These are phyloP conservation scores for Glossosoma conforme DNA, from an alignment of 1,140 invertebrate genomes.

Conservation along the genomic window DNA sequence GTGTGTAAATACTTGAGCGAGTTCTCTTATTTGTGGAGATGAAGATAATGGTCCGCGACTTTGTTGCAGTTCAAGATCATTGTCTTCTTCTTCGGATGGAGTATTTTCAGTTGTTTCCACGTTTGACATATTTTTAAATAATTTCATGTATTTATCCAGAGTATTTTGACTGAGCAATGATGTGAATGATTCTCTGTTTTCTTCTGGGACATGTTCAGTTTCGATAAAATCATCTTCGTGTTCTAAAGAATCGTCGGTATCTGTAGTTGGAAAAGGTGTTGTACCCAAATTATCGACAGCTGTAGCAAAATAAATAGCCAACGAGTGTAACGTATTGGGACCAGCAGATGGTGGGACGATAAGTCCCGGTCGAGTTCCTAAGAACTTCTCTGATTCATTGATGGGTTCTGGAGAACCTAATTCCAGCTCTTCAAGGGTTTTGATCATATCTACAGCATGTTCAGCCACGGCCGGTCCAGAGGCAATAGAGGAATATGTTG, in stretches of 20 bases:
- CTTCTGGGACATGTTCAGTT: slow-evolving; percentile 38
- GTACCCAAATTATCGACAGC: slow-evolving; percentile 54
- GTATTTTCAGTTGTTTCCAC: slow-evolving; percentile 35
- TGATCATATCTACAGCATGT: slow-evolving; percentile 44
- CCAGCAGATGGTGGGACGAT: slow-evolving; percentile 64
- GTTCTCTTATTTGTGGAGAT: slow-evolving; percentile 64
- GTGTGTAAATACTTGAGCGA: slow-evolving; percentile 77
- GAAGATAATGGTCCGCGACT: slow-evolving; percentile 55
- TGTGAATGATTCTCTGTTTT: slow-evolving; percentile 41
- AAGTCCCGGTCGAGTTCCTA: slow-evolving; percentile 52
- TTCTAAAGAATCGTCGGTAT: slow-evolving; percentile 25
- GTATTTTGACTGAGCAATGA: slow-evolving; percentile 54
- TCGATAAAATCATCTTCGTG: slow-evolving; percentile 35
- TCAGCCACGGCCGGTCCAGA: slow-evolving; percentile 34
- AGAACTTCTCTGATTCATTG: slow-evolving; percentile 37
- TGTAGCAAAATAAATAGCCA: slow-evolving; percentile 72
- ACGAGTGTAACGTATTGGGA: slow-evolving; percentile 67
- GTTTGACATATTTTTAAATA: slow-evolving; percentile 47
- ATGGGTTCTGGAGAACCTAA: slow-evolving; percentile 19
- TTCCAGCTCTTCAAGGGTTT: slow-evolving; percentile 38
- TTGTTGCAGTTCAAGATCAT: slow-evolving; percentile 57
- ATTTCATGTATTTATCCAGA: slow-evolving; percentile 53
- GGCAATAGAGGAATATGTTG: slow-evolving; percentile 28
- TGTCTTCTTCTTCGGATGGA: slow-evolving; percentile 40
- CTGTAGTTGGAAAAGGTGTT: slow-evolving; percentile 24